Base-by-base conservation (phyloP, 92 coral and sea anemone species). In the Epizoanthus fatuus region DNA sequence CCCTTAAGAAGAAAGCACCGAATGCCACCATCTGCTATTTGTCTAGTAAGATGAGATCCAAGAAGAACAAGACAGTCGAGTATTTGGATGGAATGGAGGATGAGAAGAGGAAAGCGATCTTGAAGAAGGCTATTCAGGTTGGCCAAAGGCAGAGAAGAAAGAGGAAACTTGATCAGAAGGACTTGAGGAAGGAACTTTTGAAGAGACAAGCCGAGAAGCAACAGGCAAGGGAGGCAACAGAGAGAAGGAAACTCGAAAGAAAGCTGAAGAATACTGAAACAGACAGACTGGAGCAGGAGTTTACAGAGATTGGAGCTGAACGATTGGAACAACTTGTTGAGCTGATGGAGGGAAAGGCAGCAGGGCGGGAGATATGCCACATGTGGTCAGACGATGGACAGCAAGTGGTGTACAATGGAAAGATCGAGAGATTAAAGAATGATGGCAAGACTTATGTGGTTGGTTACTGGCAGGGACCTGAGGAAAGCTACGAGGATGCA, bases 11-110 rank as follows among this genome's bases (percentile, higher is more conserved):
- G 19, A 67, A 67, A 67, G 73, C 37, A 67, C 42, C 73, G 9
- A 42, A 7, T 35, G 73, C 73, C 42, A 67, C 73, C 3, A 16
- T 67, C 73, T 35, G 44, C 73, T 67, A 67, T 67, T 22, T 67
- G 51, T 67, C 73, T 1, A 14, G 44, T 2, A 67, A 67, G 42
- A 42, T 67, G 73, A 67, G 73, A 7, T 3, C 73, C 6, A 67
- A 67, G 73, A 67, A 63, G 38, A 63, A 63, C 12, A 20, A 9
- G 32, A 63, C 69, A 13, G 69, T 63, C 7, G 32, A 63, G 2
- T 67, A 67, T 35, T 3, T 64, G 32, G 70, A 64, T 66, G 38
- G 14, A 29, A 66, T 66, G 72, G 32, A 66, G 4, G 44, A 35
- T 1, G 29, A 67, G 6, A 67, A 67, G 73, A 67, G 73, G 73